These are phyloP conservation scores for Odocoileus virginianus DNA, from an alignment of 2,113 vertebrate genomes.

Conservation along the genomic window DNA sequence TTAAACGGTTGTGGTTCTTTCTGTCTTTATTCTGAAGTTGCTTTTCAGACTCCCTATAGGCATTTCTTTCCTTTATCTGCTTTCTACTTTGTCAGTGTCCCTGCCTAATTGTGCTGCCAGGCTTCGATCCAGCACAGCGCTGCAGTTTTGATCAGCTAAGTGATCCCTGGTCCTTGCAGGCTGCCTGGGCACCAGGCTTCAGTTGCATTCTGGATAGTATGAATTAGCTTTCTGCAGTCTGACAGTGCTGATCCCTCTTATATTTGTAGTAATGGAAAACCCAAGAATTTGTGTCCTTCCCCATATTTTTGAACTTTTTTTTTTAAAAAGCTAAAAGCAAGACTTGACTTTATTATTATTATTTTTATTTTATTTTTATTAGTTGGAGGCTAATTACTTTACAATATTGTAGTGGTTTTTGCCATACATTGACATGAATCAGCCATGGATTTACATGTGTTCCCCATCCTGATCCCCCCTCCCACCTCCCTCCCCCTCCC, in stretches of 20 bases:
- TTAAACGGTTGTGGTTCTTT: not conserved
- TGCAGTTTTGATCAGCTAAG: not conserved
- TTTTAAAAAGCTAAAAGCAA: not conserved
- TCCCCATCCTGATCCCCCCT: no score
- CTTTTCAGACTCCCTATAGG: not conserved
- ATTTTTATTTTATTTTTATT: no score
- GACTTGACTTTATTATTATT: not conserved
- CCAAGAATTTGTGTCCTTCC: not conserved
- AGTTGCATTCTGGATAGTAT: not conserved
- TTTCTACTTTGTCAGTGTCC: not conserved
- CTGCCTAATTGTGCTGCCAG: not conserved
- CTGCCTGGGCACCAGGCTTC: not conserved
- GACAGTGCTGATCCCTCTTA: not conserved
- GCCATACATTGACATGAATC: no score
- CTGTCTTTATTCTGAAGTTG: not conserved
- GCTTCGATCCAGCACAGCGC: not conserved
- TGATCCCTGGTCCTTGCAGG: not conserved
- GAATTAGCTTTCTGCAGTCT: not conserved
- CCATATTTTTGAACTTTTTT: not conserved
- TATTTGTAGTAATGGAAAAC: constrained; percentile 5
- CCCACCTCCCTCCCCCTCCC: no score
- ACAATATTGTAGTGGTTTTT: no score
- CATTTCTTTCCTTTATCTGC: not conserved
- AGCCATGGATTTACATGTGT: no score
- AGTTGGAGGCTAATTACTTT: no score